phyloP scores from a whole-genome alignment of 2,888 invertebrate genomes.

The Eupeodes luniger region DNA sequence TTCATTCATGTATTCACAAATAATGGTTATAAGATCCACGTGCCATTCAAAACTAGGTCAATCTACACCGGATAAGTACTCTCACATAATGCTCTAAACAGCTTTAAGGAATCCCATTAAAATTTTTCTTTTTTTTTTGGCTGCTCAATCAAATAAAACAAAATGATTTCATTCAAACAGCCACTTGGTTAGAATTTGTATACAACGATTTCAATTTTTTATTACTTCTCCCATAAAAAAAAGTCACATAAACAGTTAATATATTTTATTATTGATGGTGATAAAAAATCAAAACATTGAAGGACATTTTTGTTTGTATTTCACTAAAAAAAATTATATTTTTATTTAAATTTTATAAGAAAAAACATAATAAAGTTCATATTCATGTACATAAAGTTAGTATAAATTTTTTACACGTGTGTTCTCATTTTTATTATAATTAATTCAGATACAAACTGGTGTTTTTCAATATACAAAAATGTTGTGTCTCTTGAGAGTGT shows the following conservation, averaged over 20 bases:
- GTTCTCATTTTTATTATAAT: conserved; percentile 1
- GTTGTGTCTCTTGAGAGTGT: background rate
- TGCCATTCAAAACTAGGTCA: conserved; percentile 49
- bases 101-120: conserved; percentile 25
- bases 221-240: conserved; percentile 48
- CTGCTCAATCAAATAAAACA: conserved; percentile 4
- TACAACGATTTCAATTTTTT: conserved; percentile 15
- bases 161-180: conserved; percentile 63
- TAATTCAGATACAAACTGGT: background rate
- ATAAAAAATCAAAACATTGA: conserved; percentile 37
- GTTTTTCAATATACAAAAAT: background rate
- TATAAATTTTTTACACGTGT: background rate
- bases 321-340: background rate
- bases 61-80: conserved; percentile 23
- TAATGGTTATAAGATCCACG: background rate
- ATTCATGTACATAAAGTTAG: background rate
- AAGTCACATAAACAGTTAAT: conserved; percentile 72
- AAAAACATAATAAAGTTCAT: background rate
- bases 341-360: conserved; percentile 2
- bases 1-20: background rate
- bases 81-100: conserved; percentile 9
- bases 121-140: conserved; percentile 3
- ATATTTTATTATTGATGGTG: conserved; percentile 61
- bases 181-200: conserved; percentile 62
- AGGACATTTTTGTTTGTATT: conserved; percentile 6